Base-by-base conservation (phyloP, 2,888 invertebrate genomes). In the Rugalucina vietnamica region DNA sequence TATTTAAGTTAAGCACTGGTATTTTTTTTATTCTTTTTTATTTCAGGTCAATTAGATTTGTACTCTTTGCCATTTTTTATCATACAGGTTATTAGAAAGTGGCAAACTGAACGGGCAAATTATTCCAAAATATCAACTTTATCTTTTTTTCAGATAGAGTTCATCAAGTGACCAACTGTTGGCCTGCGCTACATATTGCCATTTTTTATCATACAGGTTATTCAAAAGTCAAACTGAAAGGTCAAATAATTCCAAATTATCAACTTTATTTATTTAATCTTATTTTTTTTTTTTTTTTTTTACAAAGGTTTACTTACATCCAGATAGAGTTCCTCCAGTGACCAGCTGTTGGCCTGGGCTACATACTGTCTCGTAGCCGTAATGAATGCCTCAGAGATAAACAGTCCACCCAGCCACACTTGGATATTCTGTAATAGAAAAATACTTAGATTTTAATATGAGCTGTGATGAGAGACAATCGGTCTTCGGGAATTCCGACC, bases 361-460 rank as follows among this genome's bases (percentile, higher is more conserved):
- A 99, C 98, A 95, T 98, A 99, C 95, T 99, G 99, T 29, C 99
- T 96, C 0, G 99, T 99, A 5, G 99, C 99, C 0, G 99, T 99
- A 90, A 99, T 98, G 95, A 99, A 99, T 0, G 99, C 99, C 95
- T 99, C 99, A 0, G 99, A 99, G 95, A 99, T 99, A 92, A 99
- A 96, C 79, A 99, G 96, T 18, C 99, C 99, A 78, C 99, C 99
- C 73, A 99, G 96, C 99, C 99, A 99, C 76, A 99, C 98, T 0
- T 98, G 90, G 73, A 98, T 97, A 92, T 97, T 97, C 97, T 98
- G 95, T 43, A n/a, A n/a, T n/a, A n/a, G n/a, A n/a, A n/a, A n/a
- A n/a, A n/a, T n/a, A n/a, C n/a, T n/a, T n/a, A n/a, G n/a, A n/a
- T n/a, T n/a, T n/a, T n/a, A n/a, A n/a, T n/a, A n/a, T n/a, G n/a